phyloP scores from a whole-genome alignment of 2,888 invertebrate species.

The Campopleginae sp. region DNA sequence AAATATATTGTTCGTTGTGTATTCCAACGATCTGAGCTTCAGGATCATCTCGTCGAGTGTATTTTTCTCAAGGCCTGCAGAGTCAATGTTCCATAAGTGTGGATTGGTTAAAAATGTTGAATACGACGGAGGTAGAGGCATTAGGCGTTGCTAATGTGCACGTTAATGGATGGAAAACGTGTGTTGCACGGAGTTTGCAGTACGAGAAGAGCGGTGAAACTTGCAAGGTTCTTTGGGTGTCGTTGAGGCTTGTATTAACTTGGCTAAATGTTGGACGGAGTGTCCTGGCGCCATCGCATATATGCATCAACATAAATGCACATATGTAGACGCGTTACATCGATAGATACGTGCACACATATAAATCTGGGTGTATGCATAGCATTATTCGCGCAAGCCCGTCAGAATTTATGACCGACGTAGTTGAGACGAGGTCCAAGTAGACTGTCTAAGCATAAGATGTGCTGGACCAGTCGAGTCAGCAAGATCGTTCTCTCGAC shows the following conservation, averaged over 20 bases:
- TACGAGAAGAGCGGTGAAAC: background rate
- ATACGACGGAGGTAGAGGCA: background rate
- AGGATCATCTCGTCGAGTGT: background rate
- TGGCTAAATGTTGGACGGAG: slow-evolving; percentile 43
- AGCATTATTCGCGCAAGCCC: slow-evolving; percentile 44
- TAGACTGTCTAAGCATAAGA: slow-evolving; percentile 48
- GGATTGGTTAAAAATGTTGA: background rate
- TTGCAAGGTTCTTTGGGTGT: background rate
- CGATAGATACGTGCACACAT: slow-evolving; percentile 6
- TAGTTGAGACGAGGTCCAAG: slow-evolving; percentile 51
- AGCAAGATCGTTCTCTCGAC: slow-evolving; percentile 42
- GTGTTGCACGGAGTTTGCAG: background rate
- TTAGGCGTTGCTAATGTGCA: background rate
- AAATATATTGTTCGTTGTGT: too few species aligned
- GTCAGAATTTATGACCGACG: slow-evolving; percentile 62
- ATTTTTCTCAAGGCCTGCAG: background rate
- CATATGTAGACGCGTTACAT: slow-evolving; percentile 4
- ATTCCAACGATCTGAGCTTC: too few species aligned
- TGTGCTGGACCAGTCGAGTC: slow-evolving; percentile 57
- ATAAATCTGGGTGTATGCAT: slow-evolving; percentile 13
- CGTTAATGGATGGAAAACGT: background rate
- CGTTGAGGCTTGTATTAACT: slow-evolving; percentile 35
- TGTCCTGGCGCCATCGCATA: slow-evolving; percentile 57
- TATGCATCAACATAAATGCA: background rate
- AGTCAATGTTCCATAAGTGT: background rate